Evolutionary conservation across 2,113 vertebrate genomes (phyloP), one percentile per base, ranked within the genome.

Genomic region (Marmota monax): DNA sequence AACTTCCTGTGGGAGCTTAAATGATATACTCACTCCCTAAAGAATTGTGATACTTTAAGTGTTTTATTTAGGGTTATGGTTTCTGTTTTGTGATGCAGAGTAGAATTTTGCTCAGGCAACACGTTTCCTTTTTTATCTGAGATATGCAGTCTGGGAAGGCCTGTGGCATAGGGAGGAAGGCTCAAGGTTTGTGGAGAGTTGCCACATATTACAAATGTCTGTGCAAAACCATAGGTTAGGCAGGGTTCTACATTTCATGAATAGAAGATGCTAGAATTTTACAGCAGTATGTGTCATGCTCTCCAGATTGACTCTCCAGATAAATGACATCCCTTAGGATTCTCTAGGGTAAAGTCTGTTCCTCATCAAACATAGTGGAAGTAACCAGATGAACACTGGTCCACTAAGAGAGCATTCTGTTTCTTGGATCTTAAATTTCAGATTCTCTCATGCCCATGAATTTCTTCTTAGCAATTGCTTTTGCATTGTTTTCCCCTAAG

Each of bases 1-100:
- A 80, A 25, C 39, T 89, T 92, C 14, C 25, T 25, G 8, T 78
- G 18, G 83, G 25, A 91, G 29, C 42, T 73, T 88, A 70, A 80
- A 82, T 88, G 77, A 92, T 92, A 34, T 72, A 86, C 83, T 96
- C 80, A 51, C 48, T 58, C 14, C 63, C 76, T 48, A 80, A 78
- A 79, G 27, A 88, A 20, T 34, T 94, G 14, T 27, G 67, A 18
- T 53, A 32, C 76, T 80, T 51, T 89, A 79, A 84, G n/a, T 2
- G 65, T 84, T 97, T 93, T 78, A 72, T 84, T 69, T 84, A 88
- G 90, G 48, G 48, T 69, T 90, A 48, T 73, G 42, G 51, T 92
- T 53, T 95, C 39, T 94, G 16, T 94, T 97, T 72, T 70, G 9
- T 77, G 45, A 51, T 85, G 2, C 13, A 80, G 73, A 69, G 45